Evolutionary conservation across 2,888 invertebrate genomes (phyloP).

Genomic region (Taphrorychus bicolor): DNA sequence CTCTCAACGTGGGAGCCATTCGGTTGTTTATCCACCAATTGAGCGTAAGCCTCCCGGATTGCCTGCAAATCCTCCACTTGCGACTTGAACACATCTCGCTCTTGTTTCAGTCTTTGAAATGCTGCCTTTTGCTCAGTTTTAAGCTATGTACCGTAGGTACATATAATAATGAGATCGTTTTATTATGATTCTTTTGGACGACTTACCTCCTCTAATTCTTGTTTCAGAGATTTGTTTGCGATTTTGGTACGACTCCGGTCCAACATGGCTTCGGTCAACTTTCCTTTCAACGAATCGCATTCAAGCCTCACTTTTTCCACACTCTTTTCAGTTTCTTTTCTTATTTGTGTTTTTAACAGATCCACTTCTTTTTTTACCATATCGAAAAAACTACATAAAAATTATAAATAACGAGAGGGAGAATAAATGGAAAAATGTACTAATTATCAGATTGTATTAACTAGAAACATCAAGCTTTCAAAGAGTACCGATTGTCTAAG

Average conservation of each 20-base stretch:
- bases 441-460: no score
- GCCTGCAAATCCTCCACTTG: conserved; percentile 50
- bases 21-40: conserved; percentile 44
- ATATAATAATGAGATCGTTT: no score
- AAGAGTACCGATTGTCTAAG: no score
- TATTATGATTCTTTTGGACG: no score
- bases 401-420: no score
- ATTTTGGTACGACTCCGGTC: not conserved
- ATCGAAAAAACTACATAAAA: conserved; percentile 18
- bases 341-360: not conserved
- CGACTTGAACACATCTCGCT: conserved; percentile 43
- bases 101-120: conserved; percentile 31
- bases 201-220: conserved; percentile 28
- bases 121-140: conserved; percentile 29
- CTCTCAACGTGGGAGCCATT: conserved; percentile 26
- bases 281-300: not conserved
- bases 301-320: not conserved
- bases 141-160: no score
- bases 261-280: not conserved
- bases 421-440: no score
- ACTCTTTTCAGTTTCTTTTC: not conserved
- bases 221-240: conserved; percentile 5
- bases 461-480: no score
- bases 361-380: conserved; percentile 22
- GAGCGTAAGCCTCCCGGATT: conserved; percentile 47